Percentiles rank a stretch among this genome's conserved stretches.
phyloP scores from a whole-genome alignment of 2,113 vertebrate genomes.

The Nothoprocta pentlandii region DNA sequence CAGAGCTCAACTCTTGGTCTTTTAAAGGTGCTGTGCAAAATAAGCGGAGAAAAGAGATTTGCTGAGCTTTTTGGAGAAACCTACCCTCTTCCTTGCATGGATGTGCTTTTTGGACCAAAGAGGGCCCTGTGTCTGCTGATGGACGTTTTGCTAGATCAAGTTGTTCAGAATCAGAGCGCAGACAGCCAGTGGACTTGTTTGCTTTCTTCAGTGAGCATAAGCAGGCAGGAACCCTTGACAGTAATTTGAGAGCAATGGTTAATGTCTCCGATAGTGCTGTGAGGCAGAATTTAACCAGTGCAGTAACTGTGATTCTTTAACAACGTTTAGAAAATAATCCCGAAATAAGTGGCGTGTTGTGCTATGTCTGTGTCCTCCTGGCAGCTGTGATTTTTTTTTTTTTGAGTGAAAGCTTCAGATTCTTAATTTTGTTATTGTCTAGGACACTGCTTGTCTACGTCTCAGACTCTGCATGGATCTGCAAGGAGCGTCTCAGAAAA shows the following conservation, averaged over 20 bases:
- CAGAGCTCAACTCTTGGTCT: background rate
- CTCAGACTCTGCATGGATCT: background rate
- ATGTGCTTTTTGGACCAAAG: background rate
- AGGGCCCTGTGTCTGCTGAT: background rate
- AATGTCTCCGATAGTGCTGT: background rate
- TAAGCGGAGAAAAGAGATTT: background rate
- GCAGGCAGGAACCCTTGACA: constrained; percentile 6
- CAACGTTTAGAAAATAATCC: too few relatives aligned
- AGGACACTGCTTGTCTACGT: background rate
- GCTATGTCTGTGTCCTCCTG: background rate
- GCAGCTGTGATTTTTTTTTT: background rate
- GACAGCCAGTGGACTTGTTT: background rate
- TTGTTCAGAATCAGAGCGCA: background rate
- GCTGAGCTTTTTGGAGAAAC: background rate
- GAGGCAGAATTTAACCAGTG: background rate
- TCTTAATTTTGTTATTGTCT: constrained; percentile 24
- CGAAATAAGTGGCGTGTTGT: background rate
- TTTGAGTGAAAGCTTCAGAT: background rate
- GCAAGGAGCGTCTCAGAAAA: background rate
- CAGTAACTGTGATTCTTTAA: background rate
- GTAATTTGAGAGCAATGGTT: background rate
- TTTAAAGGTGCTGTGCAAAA: background rate
- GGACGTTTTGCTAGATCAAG: background rate
- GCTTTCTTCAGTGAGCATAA: constrained; percentile 5
- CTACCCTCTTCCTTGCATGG: background rate